These are phyloP conservation scores for Chromis chromis DNA, from an alignment of 2,797 vertebrate species.

Conservation along the genomic window DNA sequence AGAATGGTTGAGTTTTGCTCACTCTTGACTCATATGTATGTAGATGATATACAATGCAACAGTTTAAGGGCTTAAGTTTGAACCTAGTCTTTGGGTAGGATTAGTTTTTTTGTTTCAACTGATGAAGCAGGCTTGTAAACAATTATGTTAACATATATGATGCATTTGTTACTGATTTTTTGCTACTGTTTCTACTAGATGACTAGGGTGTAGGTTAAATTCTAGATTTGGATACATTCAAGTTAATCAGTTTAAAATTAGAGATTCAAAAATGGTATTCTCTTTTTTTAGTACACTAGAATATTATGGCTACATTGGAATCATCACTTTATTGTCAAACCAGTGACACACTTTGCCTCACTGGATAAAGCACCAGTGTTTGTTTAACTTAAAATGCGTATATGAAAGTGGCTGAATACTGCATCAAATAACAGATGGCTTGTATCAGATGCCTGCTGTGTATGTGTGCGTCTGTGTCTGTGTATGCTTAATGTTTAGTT, in stretches of 20 bases:
- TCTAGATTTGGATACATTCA: background rate
- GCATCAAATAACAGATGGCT: constrained; percentile 74
- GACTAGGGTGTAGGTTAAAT: background rate
- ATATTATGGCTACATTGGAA: background rate
- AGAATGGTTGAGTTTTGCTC: background rate
- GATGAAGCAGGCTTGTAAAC: background rate
- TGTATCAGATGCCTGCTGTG: constrained; percentile 66
- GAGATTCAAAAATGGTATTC: background rate
- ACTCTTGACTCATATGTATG: background rate
- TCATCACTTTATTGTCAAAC: constrained; percentile 23
- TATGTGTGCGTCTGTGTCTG: constrained; percentile 54
- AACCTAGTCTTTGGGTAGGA: background rate
- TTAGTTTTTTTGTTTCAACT: background rate
- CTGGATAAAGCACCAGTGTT: background rate
- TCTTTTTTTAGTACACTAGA: background rate
- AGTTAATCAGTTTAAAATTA: background rate
- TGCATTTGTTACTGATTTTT: background rate
- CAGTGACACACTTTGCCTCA: background rate
- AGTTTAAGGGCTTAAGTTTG: background rate
- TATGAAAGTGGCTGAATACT: constrained; percentile 29
- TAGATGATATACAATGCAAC: background rate
- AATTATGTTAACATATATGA: background rate
- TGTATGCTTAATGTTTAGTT: constrained; percentile 76
- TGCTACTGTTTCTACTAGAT: background rate
- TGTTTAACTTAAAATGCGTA: background rate